phyloP scores from a whole-genome alignment of 2,888 invertebrate genomes.

The Pammene aurita region DNA sequence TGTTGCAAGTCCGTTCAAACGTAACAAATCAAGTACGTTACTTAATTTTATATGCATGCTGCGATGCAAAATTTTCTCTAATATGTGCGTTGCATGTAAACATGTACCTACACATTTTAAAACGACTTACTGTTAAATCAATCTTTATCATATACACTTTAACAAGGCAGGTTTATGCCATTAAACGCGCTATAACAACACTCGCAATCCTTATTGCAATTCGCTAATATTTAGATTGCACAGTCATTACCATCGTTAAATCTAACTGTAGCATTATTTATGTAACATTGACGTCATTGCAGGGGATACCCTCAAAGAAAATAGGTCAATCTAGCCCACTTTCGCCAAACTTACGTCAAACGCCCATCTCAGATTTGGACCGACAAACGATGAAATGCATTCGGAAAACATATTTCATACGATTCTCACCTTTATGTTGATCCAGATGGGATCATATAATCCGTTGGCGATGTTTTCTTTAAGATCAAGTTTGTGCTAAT shows the following conservation, averaged over 20 bases:
- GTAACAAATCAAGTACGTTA: too few relatives aligned
- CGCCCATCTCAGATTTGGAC: conserved; percentile 52
- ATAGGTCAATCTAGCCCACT: conserved; percentile 71
- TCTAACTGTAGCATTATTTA: conserved; percentile 50
- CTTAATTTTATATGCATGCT: too few relatives aligned
- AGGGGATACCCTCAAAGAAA: conserved; percentile 64
- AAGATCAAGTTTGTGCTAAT: conserved; percentile 39
- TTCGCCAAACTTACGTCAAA: conserved; percentile 67
- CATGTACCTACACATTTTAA: neutral
- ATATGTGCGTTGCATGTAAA: neutral
- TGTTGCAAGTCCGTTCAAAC: too few relatives aligned
- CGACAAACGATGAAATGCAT: conserved; percentile 48
- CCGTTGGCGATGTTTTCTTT: neutral
- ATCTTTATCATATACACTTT: neutral
- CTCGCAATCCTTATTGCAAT: conserved; percentile 33
- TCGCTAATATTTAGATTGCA: conserved; percentile 64
- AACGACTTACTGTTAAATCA: neutral
- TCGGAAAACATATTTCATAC: conserved; percentile 41
- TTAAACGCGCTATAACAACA: conserved; percentile 12
- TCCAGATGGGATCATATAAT: conserved; percentile 20
- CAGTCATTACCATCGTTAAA: conserved; percentile 59
- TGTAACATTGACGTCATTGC: conserved; percentile 72
- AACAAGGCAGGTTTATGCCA: conserved; percentile 1
- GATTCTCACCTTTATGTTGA: conserved; percentile 33
- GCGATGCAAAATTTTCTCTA: neutral